These are phyloP conservation scores for Ameiurus melas DNA, from an alignment of 2,113 vertebrate genomes.

Conservation along the genomic window DNA sequence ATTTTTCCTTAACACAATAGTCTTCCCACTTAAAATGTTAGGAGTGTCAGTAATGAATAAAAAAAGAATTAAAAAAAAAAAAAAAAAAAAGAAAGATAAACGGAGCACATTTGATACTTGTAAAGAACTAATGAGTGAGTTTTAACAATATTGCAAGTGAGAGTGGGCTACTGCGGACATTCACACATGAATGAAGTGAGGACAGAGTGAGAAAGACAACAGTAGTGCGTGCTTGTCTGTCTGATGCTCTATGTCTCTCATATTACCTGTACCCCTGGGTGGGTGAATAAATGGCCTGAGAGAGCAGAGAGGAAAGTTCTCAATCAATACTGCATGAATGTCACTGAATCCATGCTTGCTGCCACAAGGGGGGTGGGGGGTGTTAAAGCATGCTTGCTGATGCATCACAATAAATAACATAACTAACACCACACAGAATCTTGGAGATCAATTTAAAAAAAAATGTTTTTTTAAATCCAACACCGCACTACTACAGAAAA, in stretches of 20 bases:
- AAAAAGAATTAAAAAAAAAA: not conserved
- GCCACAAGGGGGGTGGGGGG: not conserved
- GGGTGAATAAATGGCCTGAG: constrained; percentile 37
- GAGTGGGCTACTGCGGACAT: constrained; percentile 2
- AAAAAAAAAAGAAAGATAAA: not conserved
- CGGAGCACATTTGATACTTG: too few relatives aligned
- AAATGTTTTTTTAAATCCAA: not conserved
- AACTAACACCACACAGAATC: not conserved
- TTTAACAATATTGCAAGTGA: not conserved
- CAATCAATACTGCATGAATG: constrained; percentile 54
- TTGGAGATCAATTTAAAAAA: not conserved
- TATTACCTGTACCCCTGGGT: constrained; percentile 38
- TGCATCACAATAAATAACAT: not conserved
- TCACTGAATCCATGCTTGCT: constrained; percentile 36
- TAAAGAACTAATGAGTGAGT: not conserved
- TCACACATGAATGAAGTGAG: constrained; percentile 38
- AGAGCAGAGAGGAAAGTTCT: constrained; percentile 47
- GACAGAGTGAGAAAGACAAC: constrained; percentile 16
- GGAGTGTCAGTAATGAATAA: not conserved
- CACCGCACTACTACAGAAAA: not conserved
- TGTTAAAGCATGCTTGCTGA: not conserved
- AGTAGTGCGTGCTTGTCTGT: not conserved
- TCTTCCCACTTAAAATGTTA: not conserved
- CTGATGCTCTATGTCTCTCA: constrained; percentile 28
- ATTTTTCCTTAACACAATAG: not conserved